These are phyloP conservation scores for Zygogramma bicolorata DNA, from an alignment of 2,888 invertebrate genomes.

Conservation along the genomic window DNA sequence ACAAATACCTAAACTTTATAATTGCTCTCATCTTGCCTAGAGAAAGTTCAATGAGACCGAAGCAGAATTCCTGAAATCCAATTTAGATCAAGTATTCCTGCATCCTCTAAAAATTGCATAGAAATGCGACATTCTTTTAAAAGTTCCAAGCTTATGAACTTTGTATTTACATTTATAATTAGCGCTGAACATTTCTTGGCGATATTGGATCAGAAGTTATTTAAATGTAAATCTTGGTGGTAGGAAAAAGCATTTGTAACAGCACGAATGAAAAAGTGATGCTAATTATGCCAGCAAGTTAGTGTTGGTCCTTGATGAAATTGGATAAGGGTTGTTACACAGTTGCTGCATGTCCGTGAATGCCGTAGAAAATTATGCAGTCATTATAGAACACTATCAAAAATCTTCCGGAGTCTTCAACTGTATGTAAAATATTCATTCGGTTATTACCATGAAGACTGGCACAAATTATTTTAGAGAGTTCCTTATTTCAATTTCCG, in stretches of 20 bases:
- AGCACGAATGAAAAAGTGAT: constrained; percentile 28
- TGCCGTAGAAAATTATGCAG: background rate
- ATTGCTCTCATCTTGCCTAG: background rate
- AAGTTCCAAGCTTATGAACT: background rate
- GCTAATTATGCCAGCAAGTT: constrained; percentile 15
- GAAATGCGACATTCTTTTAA: constrained; percentile 5
- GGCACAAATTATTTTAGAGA: too few species aligned
- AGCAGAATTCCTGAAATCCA: background rate
- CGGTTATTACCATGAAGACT: background rate
- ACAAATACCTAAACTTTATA: background rate
- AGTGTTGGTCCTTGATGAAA: background rate
- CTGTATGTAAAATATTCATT: background rate
- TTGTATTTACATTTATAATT: constrained; percentile 13
- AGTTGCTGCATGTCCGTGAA: background rate
- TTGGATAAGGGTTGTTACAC: background rate
- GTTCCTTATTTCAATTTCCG: too few species aligned
- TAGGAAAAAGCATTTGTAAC: constrained; percentile 37
- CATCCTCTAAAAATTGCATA: background rate
- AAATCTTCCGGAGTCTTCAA: background rate
- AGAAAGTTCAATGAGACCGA: background rate
- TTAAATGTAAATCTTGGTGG: constrained; percentile 2
- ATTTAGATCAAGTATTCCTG: background rate
- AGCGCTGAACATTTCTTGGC: background rate
- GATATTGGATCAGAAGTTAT: constrained; percentile 10
- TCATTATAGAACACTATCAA: background rate